These are phyloP conservation scores for Amblyraja radiata DNA, from an alignment of 2,797 vertebrate genomes.

Conservation along the genomic window DNA sequence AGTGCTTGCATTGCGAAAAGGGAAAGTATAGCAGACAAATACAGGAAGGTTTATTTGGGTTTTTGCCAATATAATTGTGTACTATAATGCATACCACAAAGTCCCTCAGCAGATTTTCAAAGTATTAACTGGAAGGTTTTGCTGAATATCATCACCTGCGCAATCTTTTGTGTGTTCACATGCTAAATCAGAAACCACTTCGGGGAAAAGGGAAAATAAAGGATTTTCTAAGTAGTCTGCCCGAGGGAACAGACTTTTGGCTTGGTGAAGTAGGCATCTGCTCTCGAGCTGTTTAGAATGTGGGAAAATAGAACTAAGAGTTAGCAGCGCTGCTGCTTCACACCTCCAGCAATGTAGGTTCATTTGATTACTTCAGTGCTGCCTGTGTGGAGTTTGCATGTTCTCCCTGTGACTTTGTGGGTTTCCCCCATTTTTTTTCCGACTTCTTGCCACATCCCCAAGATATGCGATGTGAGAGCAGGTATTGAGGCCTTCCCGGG, in stretches of 20 bases:
- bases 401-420: too few species aligned
- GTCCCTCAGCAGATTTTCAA: not conserved
- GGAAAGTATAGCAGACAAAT: not conserved
- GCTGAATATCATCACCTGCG: not conserved
- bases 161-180: not conserved
- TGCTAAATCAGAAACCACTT: not conserved
- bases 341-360: too few species aligned
- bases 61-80: not conserved
- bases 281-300: not conserved
- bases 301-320: not conserved
- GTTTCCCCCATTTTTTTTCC: too few species aligned
- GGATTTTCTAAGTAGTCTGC: not conserved
- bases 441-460: too few species aligned
- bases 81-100: not conserved
- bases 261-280: not conserved
- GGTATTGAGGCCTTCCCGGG: too few species aligned
- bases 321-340: too few species aligned
- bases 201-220: not conserved
- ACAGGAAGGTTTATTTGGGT: not conserved
- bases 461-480: too few species aligned
- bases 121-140: not conserved
- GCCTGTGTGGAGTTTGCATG: too few species aligned
- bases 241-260: not conserved
- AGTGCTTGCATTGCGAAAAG: not conserved
- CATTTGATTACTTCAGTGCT: too few species aligned